Evolutionary conservation across 2,113 vertebrate species (phyloP).

Genomic region (Formicarius rufipectus): DNA sequence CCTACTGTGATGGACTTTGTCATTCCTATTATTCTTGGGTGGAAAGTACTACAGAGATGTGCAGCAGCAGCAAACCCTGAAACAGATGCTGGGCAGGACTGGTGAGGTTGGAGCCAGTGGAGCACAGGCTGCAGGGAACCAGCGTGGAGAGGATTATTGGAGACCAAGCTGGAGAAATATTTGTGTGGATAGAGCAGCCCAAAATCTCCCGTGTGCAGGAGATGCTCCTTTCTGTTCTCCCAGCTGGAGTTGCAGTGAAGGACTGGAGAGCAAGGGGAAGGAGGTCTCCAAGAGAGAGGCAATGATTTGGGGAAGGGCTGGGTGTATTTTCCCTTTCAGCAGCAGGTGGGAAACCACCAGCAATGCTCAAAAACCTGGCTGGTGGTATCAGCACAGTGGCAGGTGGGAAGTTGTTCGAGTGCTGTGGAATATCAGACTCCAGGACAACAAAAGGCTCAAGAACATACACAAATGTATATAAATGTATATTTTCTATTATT

Average conservation of each 20-base stretch:
- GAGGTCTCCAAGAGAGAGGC: neutral
- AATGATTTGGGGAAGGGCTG: neutral
- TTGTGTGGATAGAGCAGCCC: neutral
- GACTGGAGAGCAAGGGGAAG: neutral
- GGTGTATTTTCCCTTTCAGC: neutral
- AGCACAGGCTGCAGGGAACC: neutral
- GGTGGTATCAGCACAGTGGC: neutral
- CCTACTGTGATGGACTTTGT: neutral
- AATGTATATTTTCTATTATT: neutral
- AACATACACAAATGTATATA: neutral
- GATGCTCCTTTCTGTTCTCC: neutral
- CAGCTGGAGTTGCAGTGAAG: neutral
- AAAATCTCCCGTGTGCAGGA: accelerated
- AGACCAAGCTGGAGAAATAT: neutral
- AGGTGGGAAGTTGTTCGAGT: neutral
- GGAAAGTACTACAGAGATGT: neutral
- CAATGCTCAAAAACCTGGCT: neutral
- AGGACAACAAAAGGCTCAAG: neutral
- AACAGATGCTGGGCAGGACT: neutral
- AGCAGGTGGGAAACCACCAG: accelerated
- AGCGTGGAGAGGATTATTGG: neutral
- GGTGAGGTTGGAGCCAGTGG: neutral
- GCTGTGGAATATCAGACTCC: neutral
- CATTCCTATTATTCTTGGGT: neutral
- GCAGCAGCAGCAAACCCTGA: neutral